Evolutionary conservation across 1,140 invertebrate species (phyloP).

Genomic region (Ips typographus): DNA sequence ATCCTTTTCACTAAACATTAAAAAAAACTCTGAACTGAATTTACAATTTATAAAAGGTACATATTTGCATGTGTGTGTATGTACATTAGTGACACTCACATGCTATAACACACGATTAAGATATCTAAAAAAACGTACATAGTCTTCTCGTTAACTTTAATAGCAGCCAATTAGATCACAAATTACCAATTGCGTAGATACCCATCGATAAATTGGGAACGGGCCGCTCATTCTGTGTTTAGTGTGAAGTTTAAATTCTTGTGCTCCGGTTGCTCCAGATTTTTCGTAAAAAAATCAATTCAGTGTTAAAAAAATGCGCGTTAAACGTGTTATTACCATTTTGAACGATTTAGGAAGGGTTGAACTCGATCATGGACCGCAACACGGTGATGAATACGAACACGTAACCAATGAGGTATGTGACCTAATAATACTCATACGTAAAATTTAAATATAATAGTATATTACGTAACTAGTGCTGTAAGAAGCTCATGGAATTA

Average conservation of each 20-base stretch:
- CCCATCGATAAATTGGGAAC: constrained; percentile 11
- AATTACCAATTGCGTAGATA: constrained; percentile 17
- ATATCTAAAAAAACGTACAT: constrained; percentile 1
- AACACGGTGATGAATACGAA: constrained; percentile 26
- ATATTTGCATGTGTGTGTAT: too few relatives aligned
- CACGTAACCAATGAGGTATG: constrained; percentile 34
- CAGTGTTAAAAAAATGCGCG: constrained; percentile 20
- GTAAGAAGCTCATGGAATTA: too few relatives aligned
- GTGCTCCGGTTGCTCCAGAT: background rate
- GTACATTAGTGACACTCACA: too few relatives aligned
- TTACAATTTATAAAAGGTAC: too few relatives aligned
- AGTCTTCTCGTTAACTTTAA: constrained; percentile 16
- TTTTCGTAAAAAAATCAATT: background rate
- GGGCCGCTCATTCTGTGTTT: background rate
- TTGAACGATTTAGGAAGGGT: constrained; percentile 36
- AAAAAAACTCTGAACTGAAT: too few relatives aligned
- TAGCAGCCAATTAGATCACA: constrained; percentile 6
- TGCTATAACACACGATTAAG: background rate
- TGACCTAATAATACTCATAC: background rate
- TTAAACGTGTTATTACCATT: constrained; percentile 31
- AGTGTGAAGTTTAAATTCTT: background rate
- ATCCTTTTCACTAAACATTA: too few relatives aligned
- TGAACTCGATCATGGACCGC: constrained; percentile 21
- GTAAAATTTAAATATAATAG: background rate
- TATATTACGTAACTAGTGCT: too few relatives aligned